These are phyloP conservation scores for Caenorhabditis sp. DNA, from an alignment of 2,888 invertebrate species.

Conservation along the genomic window DNA sequence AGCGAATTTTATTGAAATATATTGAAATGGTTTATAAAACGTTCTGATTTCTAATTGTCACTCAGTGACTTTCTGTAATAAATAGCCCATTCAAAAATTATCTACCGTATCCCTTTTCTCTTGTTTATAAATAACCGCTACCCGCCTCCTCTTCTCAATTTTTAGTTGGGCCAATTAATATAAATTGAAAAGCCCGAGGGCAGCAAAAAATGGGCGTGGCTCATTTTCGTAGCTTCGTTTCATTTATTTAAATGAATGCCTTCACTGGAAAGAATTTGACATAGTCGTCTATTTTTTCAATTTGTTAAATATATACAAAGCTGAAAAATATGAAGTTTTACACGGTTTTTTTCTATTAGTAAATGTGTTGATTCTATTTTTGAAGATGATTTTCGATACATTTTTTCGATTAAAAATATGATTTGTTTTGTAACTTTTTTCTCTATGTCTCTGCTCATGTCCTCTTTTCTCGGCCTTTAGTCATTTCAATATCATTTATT, in stretches of 20 bases:
- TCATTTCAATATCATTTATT: constrained; percentile 19
- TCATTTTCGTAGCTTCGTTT: background rate
- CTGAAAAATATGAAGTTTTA: no score
- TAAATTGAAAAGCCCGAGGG: constrained; percentile 39
- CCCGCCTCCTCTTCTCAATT: background rate
- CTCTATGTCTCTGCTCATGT: constrained; percentile 10
- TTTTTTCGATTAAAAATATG: background rate
- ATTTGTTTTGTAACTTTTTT: constrained; percentile 1
- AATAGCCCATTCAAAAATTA: background rate
- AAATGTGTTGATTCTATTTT: no score
- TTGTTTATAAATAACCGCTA: background rate
- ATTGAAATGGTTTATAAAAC: background rate
- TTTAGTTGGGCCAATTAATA: constrained; percentile 33
- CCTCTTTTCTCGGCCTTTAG: constrained; percentile 19
- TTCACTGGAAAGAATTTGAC: no score
- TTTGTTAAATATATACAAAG: no score
- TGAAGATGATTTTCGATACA: no score
- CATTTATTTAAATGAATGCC: constrained; percentile 2
- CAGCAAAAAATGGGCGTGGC: constrained; percentile 8
- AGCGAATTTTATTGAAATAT: no score
- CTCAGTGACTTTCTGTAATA: no score
- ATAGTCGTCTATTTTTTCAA: no score
- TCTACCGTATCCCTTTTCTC: background rate
- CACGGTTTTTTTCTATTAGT: no score
- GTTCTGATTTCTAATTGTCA: background rate